Evolutionary conservation across 2,797 vertebrate species (phyloP), one percentile per base, ranked within the genome.

Genomic region (Brachyalestes nurse): DNA sequence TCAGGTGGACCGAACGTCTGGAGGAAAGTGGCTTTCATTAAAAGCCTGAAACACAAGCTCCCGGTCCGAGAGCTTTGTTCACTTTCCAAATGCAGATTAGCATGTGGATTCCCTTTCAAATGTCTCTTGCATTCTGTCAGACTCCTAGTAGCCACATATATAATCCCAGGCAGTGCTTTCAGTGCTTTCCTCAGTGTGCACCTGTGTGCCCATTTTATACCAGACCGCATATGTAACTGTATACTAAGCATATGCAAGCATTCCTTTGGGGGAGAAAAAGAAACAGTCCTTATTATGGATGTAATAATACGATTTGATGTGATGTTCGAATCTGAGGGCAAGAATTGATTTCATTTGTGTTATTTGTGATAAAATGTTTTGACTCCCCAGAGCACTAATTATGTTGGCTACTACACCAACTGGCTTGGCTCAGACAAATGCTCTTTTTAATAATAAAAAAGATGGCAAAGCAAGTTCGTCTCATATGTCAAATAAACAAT

Each of bases 61-160:
- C 40, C 65, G 16, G 21, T 64, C 73, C 55, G 7, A 70, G 66
- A 82, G 75, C 86, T 85, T 87, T 87, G 80, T 85, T 87, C 82
- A 45, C 79, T 77, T 78, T 87, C 82, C 86, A 87, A 85, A 87
- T 82, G 77, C 83, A 87, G 86, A 87, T 87, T 87, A 85, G 74
- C 65, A 45, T 45, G 28, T 38, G 74, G 80, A 80, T 82, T 87
- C 74, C 78, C 60, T 80, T 62, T 84, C 82, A 85, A 75, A 87
- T 76, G 83, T 85, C 77, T 83, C 79, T 51, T 75, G 71, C 72
- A 21, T 80, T 72, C 77, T 69, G 77, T 80, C 79, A 84, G 83
- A 77, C 80, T 80, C 65, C 82, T 83, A 62, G 70, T 78, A 75
- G 81, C 77, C 65, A 58, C 65, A 72, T 78, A 77, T 80, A 83